Conservation (phyloP, 2,797 vertebrate species). For the Coranthus polyacanthus region DNA sequence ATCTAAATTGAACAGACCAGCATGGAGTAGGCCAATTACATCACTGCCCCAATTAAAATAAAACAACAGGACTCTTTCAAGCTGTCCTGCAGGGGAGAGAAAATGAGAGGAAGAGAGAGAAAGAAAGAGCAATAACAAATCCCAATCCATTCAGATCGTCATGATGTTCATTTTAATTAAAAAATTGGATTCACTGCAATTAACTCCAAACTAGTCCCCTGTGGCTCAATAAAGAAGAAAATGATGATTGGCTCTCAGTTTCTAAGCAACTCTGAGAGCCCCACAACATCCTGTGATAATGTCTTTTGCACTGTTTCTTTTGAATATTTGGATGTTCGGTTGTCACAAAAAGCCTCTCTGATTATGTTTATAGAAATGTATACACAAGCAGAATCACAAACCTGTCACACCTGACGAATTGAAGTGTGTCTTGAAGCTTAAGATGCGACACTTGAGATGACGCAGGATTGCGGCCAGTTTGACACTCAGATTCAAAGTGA, state of each 20-base stretch:
- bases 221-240: constrained; percentile 71
- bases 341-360: constrained; percentile 43
- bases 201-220: constrained; percentile 83
- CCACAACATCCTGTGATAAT: constrained; percentile 68
- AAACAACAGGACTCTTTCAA: constrained; percentile 86
- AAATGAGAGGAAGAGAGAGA: constrained; percentile 74
- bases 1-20: constrained; percentile 80
- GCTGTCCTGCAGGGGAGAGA: constrained; percentile 84
- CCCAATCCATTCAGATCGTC: constrained; percentile 83
- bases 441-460: constrained; percentile 32
- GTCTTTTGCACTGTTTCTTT: constrained; percentile 51
- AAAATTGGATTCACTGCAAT: constrained; percentile 85
- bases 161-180: constrained; percentile 86
- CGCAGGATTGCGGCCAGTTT: constrained; percentile 10
- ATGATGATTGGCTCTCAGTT: constrained; percentile 79
- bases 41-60: constrained; percentile 85
- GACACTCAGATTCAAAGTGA: constrained; percentile 31
- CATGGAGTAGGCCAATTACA: constrained; percentile 85
- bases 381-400: constrained; percentile 12
- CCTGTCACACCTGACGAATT: constrained; percentile 22
- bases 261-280: constrained; percentile 66
- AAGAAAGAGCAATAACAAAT: constrained; percentile 80
- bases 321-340: constrained; percentile 57
- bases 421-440: constrained; percentile 28
- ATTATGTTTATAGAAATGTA: constrained; percentile 30